These are phyloP conservation scores for Onthophagus sagittarius DNA, from an alignment of 2,888 invertebrate species.

Conservation along the genomic window DNA sequence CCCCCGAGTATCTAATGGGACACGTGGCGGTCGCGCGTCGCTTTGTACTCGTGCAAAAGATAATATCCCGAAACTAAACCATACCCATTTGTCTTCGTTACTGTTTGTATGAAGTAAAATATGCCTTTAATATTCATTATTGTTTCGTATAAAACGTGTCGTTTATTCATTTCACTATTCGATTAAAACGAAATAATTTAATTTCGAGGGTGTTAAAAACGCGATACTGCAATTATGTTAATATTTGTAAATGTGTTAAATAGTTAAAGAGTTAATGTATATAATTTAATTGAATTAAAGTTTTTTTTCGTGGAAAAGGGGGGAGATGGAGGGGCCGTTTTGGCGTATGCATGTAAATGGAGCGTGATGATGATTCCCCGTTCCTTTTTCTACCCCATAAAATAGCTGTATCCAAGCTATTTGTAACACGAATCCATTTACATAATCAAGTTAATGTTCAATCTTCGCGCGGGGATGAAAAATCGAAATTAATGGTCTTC, in stretches of 20 bases:
- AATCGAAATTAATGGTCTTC: neutral
- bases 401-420: conserved; percentile 30
- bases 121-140: conserved; percentile 39
- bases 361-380: neutral
- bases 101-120: conserved; percentile 32
- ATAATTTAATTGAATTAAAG: too few species aligned
- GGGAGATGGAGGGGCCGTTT: neutral
- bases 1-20: conserved; percentile 32
- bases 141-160: conserved; percentile 12
- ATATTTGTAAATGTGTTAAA: conserved; percentile 17
- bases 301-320: neutral
- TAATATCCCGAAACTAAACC: conserved; percentile 30
- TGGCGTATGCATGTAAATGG: neutral
- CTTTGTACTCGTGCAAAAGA: conserved; percentile 31
- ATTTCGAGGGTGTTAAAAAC: neutral
- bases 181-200: neutral
- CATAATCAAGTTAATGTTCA: conserved; percentile 27
- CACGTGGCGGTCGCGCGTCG: conserved; percentile 34
- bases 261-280: neutral
- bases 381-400: conserved; percentile 27
- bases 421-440: conserved; percentile 36
- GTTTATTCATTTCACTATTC: conserved; percentile 23
- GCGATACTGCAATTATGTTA: conserved; percentile 24
- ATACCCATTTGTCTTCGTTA: conserved; percentile 31
- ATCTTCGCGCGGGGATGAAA: neutral